A percentile compares a stretch with the other conserved stretches of the same genome.
Evolutionary conservation across 2,113 vertebrate species (phyloP).

Genomic region (Orientallactaga bullata): DNA sequence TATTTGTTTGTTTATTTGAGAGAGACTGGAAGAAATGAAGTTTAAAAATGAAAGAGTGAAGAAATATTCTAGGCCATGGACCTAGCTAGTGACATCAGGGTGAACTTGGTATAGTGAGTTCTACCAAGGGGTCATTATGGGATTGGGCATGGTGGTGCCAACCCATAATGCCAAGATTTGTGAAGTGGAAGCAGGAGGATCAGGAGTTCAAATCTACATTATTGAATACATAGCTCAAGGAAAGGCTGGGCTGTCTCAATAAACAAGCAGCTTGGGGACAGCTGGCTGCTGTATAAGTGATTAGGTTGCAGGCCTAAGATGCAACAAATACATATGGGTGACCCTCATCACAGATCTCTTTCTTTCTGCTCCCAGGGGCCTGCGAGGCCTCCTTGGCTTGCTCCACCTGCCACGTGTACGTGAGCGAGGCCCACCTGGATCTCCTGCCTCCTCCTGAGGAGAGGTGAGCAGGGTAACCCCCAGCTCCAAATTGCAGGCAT

Average conservation of each 20-base stretch:
- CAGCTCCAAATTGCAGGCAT: background rate
- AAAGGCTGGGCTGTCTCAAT: background rate
- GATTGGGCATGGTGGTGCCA: no score
- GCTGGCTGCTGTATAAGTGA: background rate
- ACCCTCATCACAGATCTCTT: background rate
- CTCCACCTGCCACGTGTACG: conserved; percentile 95
- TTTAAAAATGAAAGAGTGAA: background rate
- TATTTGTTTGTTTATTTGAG: no score
- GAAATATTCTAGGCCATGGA: background rate
- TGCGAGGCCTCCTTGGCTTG: conserved; percentile 96
- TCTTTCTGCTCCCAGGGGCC: conserved; percentile 86
- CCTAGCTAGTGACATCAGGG: background rate
- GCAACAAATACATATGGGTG: background rate
- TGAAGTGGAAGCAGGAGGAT: background rate
- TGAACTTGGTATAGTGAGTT: background rate
- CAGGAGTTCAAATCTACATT: background rate
- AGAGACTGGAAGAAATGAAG: no score
- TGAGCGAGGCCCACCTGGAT: conserved; percentile 86
- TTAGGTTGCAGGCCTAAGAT: background rate
- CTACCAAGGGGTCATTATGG: background rate
- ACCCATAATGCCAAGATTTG: background rate
- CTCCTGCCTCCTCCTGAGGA: conserved; percentile 91
- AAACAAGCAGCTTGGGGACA: background rate
- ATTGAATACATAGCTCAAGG: background rate
- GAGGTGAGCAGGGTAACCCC: conserved; percentile 84